Conservation (phyloP, 1,140 invertebrate genomes). For the Thaumatotibia leucotreta region DNA sequence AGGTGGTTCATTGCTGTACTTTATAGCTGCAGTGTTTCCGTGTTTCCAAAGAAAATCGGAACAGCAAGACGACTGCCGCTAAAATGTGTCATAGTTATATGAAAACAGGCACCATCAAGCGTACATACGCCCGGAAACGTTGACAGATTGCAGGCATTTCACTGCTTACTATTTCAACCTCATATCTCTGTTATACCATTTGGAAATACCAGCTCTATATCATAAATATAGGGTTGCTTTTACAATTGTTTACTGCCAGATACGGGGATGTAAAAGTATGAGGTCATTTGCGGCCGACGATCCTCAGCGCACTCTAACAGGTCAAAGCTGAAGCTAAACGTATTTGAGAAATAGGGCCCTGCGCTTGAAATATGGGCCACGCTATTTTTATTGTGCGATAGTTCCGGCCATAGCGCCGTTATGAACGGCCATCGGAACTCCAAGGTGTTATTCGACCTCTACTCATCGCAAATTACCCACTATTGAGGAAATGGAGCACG, state of each 20-base stretch:
- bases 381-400: conserved; percentile 1
- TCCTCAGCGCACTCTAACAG: conserved; percentile 1
- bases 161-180: neutral
- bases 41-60: neutral
- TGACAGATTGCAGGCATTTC: conserved; percentile 23
- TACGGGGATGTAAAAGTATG: neutral
- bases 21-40: neutral
- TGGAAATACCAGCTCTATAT: neutral
- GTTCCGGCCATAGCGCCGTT: neutral
- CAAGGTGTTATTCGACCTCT: neutral
- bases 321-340: neutral
- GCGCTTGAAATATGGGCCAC: conserved; percentile 4
- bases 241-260: neutral
- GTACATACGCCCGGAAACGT: conserved; percentile 17
- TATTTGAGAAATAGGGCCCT: conserved; percentile 7
- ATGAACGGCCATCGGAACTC: neutral
- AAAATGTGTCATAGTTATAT: conserved; percentile 19
- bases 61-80: conserved; percentile 6
- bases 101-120: conserved; percentile 8
- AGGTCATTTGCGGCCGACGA: neutral
- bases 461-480: neutral
- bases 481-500: neutral
- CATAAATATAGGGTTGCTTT: neutral
- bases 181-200: neutral
- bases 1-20: neutral